Percentiles rank a stretch among this genome's conserved stretches.
These are phyloP conservation scores for Ctena decussata DNA, from an alignment of 2,888 invertebrate species.

Conservation along the genomic window DNA sequence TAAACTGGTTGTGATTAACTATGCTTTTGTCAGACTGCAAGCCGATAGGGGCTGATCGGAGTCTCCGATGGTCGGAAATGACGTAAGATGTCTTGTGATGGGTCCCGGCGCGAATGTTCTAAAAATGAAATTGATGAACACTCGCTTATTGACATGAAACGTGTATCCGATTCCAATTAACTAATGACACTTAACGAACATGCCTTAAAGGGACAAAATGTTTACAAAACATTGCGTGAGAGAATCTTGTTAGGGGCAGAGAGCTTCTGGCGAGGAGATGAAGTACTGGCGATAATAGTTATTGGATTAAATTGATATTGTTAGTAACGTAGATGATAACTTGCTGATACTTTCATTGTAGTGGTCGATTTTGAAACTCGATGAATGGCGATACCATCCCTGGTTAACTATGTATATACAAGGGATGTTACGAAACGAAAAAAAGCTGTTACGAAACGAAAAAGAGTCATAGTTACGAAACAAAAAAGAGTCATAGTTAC, in stretches of 20 bases:
- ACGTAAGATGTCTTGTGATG: too few species aligned
- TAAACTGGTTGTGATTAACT: too few species aligned
- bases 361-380: neutral
- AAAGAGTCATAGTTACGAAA: too few species aligned
- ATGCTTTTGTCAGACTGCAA: too few species aligned
- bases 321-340: neutral
- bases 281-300: neutral
- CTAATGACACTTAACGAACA: conserved; percentile 12
- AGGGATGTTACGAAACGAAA: too few species aligned
- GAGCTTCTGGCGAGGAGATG: neutral
- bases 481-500: too few species aligned
- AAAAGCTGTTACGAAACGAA: too few species aligned
- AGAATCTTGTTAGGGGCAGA: neutral
- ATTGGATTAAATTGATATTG: neutral
- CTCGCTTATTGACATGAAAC: neutral
- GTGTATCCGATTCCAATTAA: conserved; percentile 14
- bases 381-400: too few species aligned
- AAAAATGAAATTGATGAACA: neutral
- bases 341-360: neutral
- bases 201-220: conserved; percentile 11
- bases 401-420: too few species aligned
- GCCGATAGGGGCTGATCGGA: too few species aligned
- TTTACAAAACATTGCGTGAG: conserved; percentile 4
- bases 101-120: too few species aligned
- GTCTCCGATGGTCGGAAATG: too few species aligned